phyloP scores from a whole-genome alignment of 1,140 invertebrate genomes.

The Atta colombica region DNA sequence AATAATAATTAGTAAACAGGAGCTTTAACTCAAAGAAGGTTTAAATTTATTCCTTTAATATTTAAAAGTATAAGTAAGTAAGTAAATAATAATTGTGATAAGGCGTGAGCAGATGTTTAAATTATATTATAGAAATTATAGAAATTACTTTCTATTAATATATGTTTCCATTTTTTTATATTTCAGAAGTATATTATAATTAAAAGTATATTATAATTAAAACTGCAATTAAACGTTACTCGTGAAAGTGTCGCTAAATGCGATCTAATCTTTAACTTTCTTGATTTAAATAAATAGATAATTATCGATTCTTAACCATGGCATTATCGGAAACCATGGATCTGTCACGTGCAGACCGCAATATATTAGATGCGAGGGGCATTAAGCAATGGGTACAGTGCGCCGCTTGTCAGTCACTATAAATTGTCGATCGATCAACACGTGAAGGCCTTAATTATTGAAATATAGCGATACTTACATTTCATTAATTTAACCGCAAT shows the following conservation, averaged over 20 bases:
- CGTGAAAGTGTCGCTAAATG: neutral
- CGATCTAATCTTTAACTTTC: conserved; percentile 6
- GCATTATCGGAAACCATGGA: conserved; percentile 54
- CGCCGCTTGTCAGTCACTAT: conserved; percentile 62
- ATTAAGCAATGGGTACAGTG: conserved; percentile 62
- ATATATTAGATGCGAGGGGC: conserved; percentile 50
- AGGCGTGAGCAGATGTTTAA: neutral
- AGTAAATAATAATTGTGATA: neutral
- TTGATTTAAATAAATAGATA: conserved; percentile 8
- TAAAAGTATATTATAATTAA: conserved; percentile 5
- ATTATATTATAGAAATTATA: neutral
- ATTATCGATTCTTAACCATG: conserved; percentile 59
- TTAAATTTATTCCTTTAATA: no score
- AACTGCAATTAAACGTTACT: neutral
- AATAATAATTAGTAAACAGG: no score
- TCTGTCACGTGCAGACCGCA: conserved; percentile 50
- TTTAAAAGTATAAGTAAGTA: no score
- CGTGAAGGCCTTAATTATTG: conserved; percentile 44
- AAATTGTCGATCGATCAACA: conserved; percentile 55
- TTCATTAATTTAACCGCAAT: conserved; percentile 16
- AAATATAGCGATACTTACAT: conserved; percentile 33
- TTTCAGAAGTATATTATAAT: neutral
- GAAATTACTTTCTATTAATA: conserved; percentile 13
- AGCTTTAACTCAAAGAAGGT: no score
- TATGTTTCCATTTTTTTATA: conserved; percentile 13